A percentile compares a stretch with the other conserved stretches of the same genome.
phyloP scores from a whole-genome alignment of 23 tunicate genomes.

The Aplidium turbinatum region DNA sequence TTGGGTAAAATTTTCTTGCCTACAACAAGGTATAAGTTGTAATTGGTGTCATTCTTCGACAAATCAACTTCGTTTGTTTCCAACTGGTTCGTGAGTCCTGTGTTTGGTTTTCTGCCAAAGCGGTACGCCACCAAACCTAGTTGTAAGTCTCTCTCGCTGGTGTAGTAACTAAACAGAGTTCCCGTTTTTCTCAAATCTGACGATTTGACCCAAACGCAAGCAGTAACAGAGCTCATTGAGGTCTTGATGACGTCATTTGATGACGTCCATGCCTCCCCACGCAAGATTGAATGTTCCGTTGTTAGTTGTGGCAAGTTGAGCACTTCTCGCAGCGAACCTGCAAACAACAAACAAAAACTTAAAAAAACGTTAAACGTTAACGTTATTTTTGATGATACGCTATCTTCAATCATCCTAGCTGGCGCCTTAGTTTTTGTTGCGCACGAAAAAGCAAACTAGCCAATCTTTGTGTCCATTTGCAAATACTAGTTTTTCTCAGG shows the following conservation, averaged over 20 bases:
- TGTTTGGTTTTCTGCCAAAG: neutral
- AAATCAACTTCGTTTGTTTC: neutral
- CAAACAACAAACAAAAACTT: too few species aligned
- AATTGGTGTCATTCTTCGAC: neutral
- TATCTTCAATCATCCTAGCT: too few species aligned
- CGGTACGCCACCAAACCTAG: slow-evolving; percentile 11
- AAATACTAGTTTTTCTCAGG: too few species aligned
- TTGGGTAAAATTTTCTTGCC: neutral
- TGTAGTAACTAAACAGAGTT: slow-evolving; percentile 11
- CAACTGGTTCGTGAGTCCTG: neutral
- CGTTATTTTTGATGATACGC: too few species aligned
- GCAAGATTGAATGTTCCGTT: neutral
- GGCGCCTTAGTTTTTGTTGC: too few species aligned
- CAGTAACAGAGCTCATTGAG: slow-evolving; percentile 1
- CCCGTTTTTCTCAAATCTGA: slow-evolving; percentile 14
- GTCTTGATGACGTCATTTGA: neutral
- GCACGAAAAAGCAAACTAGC: too few species aligned
- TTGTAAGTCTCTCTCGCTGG: neutral
- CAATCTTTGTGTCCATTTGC: too few species aligned
- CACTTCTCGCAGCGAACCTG: slow-evolving; percentile 22
- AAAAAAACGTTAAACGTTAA: too few species aligned
- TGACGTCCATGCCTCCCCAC: slow-evolving; percentile 35
- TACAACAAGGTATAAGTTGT: slow-evolving; percentile 28
- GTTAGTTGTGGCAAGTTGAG: slow-evolving; percentile 22
- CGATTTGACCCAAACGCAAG: slow-evolving; percentile 45